Evolutionary conservation across 30 jellyfish, hydroid and myxozoan genomes (phyloP), one percentile per base, ranked within the genome.

Genomic region (Mastigias papua): DNA sequence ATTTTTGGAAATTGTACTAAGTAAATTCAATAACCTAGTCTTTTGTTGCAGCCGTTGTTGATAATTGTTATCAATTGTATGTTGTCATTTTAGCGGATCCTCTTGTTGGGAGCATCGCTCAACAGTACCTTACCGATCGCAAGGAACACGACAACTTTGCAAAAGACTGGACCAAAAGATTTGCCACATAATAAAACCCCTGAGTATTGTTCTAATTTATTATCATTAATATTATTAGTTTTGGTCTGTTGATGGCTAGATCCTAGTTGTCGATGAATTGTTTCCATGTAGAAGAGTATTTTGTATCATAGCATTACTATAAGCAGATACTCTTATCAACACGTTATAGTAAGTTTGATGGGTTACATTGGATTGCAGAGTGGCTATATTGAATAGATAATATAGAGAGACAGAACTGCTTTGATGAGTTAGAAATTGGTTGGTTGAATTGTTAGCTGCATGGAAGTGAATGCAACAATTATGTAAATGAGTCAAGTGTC

Each of bases 31-130:
- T n/a, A n/a, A n/a, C n/a, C n/a, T n/a, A n/a, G n/a, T n/a, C n/a
- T n/a, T n/a, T n/a, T n/a, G n/a, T n/a, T n/a, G n/a, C n/a, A n/a
- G n/a, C n/a, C n/a, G n/a, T n/a, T n/a, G n/a, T n/a, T n/a, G n/a
- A n/a, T n/a, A n/a, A n/a, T n/a, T n/a, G n/a, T n/a, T n/a, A n/a
- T n/a, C n/a, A n/a, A 13, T 61, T 49, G 2, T 1, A 9, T 35
- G 7, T 10, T 46, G 37, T 26, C 81, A 51, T 89, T 90, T 51
- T 64, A 95, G 99, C 97, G 48, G 99, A 95, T 34, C 99, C 99
- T 1, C 94, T 95, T 46, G 99, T 95, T 68, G 99, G 99, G 50
- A 95, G 94, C 86, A 90, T 95, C 17, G 99, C 99, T 20, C 99
- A 95, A 48, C 98, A 95, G 76, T 95, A 68, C 81, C 97, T 95